Conservation (phyloP, 2,113 vertebrate species). For the Melanerpes formicivorus region DNA sequence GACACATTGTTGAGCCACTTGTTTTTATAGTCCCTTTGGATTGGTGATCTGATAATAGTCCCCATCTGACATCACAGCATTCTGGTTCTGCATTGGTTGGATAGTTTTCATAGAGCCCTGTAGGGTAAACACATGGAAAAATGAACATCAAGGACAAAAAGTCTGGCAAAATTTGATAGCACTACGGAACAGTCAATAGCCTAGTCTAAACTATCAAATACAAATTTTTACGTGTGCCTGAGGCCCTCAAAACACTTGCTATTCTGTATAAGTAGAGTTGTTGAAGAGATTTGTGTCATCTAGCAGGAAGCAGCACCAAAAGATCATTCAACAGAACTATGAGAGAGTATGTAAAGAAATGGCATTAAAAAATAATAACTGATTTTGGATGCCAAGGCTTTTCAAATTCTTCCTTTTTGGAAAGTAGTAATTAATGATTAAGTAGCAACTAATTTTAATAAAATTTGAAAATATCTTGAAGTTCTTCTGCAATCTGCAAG, state of each 20-base stretch:
- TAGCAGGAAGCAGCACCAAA: not conserved
- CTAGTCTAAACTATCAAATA: not conserved
- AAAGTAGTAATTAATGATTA: not conserved
- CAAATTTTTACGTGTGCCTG: not conserved
- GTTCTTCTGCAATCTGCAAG: not conserved
- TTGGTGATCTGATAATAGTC: slow-evolving; percentile 83
- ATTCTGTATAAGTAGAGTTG: not conserved
- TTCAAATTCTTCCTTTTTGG: not conserved
- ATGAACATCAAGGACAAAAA: not conserved
- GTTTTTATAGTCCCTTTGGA: slow-evolving; percentile 85
- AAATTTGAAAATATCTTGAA: not conserved
- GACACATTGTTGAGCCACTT: slow-evolving; percentile 87
- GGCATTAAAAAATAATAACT: not conserved
- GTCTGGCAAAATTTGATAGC: not conserved
- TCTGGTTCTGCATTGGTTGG: slow-evolving; percentile 90
- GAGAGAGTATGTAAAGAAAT: not conserved
- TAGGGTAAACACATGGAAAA: slow-evolving; percentile 8
- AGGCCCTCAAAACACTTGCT: not conserved
- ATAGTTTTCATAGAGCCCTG: slow-evolving; percentile 95
- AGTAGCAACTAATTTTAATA: not conserved
- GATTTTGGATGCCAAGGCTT: not conserved
- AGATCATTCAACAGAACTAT: not conserved
- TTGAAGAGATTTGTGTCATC: not conserved
- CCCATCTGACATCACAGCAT: slow-evolving; percentile 97
- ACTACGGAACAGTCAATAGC: not conserved